Base-by-base conservation (phyloP, 2,888 invertebrate genomes). In the Acanthosoma haemorrhoidale region DNA sequence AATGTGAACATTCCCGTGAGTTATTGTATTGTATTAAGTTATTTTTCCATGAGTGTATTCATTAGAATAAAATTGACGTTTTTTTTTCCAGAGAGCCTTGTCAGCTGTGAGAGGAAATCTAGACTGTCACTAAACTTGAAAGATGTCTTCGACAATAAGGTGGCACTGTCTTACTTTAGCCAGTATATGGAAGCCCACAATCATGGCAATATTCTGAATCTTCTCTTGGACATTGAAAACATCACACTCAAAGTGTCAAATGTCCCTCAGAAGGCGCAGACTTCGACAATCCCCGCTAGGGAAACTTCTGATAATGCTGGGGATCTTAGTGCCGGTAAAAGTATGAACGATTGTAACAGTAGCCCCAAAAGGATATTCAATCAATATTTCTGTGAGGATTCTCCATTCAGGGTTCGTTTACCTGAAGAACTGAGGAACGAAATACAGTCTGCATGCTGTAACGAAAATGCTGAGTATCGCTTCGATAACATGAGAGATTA, bases 131-230 rank as follows among this genome's bases (percentile, higher is more conserved):
- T 91, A 81, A 88, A 86, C 66, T 82, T 95, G 71, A 81, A 84
- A 71, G 90, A 94, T 77, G 87, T 92, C 74, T 82, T 96, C 15
- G 81, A 84, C 29, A 92, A 93, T 80, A 90, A 90, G 78, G 87
- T 87, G 78, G 91, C 91, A 69, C 82, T 94, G 29, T 88, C 88
- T 59, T 91, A 92, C 80, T 92, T 95, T 79, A 85, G 92, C 69
- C 91, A 93, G 77, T 96, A 87, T 80, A 86, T 96, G 86, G 92
- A 94, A 77, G 83, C 87, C n/a, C 84, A 86, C 74, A 87, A 87
- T 70, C 85, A 86, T 68, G 80, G 88, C 69, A 80, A 84, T 18
- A 81, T 88, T 34, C 84, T 92, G 1, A 88, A 88, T 79, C 90
- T 91, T 79, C 91, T 88, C 86, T 79, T 91, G 74, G 91, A 91